Conservation (phyloP, 37 sponge, comb jelly and placozoan species). For the Halichondria panicea region DNA sequence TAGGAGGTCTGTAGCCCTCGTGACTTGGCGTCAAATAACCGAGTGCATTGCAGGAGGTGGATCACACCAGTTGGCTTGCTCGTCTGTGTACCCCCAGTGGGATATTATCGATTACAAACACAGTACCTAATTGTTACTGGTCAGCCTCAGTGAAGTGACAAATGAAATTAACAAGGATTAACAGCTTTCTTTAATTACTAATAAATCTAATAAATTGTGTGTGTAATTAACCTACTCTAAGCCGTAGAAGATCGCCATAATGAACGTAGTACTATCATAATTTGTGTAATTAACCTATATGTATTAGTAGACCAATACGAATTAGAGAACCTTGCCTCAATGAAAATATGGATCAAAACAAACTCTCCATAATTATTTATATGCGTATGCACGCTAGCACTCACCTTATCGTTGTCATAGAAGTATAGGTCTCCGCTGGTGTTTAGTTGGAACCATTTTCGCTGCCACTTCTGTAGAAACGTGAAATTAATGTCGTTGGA, state of each 20-base stretch:
- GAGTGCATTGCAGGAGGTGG: conserved; percentile 3
- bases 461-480: conserved; percentile 35
- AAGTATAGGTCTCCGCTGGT: conserved; percentile 16
- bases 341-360: not conserved
- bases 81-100: too few relatives aligned
- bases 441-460: conserved; percentile 22
- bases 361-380: not conserved
- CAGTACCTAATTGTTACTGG: too few relatives aligned
- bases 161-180: not conserved
- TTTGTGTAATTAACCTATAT: too few relatives aligned
- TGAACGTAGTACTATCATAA: too few relatives aligned
- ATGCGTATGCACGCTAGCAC: not conserved
- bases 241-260: not conserved
- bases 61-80: conserved; percentile 9
- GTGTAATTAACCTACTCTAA: not conserved
- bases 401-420: conserved; percentile 46
- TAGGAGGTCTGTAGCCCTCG: conserved; percentile 22
- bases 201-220: not conserved
- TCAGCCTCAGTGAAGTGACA: not conserved
- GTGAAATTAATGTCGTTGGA: too few relatives aligned
- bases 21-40: conserved; percentile 22
- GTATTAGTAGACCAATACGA: too few relatives aligned
- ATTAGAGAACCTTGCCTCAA: not conserved
- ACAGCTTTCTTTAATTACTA: not conserved
- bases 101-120: too few relatives aligned